A percentile compares a stretch with the other conserved stretches of the same genome.
These are phyloP conservation scores for Aramus guarauna DNA, from an alignment of 2,113 vertebrate species.

Conservation along the genomic window DNA sequence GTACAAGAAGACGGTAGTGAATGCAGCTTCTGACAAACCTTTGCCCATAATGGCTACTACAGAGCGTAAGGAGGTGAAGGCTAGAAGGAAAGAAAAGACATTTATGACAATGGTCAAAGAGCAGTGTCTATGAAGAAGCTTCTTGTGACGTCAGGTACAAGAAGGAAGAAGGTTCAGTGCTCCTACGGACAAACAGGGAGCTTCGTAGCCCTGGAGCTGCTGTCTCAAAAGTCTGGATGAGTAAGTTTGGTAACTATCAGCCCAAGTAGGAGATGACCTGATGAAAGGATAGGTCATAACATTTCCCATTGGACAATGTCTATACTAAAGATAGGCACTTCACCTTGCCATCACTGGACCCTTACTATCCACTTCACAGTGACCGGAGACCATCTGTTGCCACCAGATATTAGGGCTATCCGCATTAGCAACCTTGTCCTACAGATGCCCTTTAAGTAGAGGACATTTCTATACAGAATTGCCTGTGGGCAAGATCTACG, in stretches of 20 bases:
- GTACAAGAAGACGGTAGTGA: slow-evolving; percentile 78
- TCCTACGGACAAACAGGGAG: not conserved
- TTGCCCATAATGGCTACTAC: slow-evolving; percentile 78
- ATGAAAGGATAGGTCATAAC: not conserved
- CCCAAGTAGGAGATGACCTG: not conserved
- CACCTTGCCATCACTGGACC: not conserved
- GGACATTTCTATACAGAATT: not conserved
- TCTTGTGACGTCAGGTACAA: not conserved
- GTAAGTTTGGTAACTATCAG: not conserved
- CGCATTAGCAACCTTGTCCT: not conserved
- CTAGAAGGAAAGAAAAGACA: slow-evolving; percentile 44
- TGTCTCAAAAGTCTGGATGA: not conserved
- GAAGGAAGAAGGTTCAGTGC: not conserved
- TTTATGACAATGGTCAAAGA: not conserved
- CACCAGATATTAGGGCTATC: not conserved
- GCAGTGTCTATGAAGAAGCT: not conserved
- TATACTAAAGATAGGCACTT: not conserved
- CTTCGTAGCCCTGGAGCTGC: not conserved
- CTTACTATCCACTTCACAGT: not conserved
- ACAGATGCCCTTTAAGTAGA: not conserved
- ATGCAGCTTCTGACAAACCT: slow-evolving; percentile 80
- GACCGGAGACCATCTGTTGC: not conserved
- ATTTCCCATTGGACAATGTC: not conserved
- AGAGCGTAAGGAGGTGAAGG: slow-evolving; percentile 60
- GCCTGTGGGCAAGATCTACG: not conserved